Conservation (phyloP, 2,797 vertebrate species). For the Ctenopoma kingsleyae region DNA sequence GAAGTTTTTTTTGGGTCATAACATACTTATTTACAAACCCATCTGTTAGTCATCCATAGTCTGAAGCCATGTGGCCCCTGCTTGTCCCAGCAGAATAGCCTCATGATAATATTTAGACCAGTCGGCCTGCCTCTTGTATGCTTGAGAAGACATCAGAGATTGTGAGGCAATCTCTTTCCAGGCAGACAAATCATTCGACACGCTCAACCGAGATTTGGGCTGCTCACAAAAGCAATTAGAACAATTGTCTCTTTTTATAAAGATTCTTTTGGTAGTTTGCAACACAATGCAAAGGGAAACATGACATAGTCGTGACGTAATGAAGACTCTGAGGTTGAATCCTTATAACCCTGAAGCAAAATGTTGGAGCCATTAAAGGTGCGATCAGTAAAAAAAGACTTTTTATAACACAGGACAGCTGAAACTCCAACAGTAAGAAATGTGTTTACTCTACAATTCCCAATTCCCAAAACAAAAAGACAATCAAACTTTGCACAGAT, state of each 20-base stretch:
- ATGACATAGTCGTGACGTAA: neutral
- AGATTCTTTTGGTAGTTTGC: neutral
- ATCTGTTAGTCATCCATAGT: slow-evolving; percentile 43
- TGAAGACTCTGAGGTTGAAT: neutral
- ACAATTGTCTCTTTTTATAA: slow-evolving; percentile 13
- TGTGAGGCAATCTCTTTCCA: slow-evolving; percentile 41
- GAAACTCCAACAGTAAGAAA: too few species aligned
- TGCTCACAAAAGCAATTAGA: neutral
- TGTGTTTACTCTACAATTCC: too few species aligned
- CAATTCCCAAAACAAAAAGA: too few species aligned
- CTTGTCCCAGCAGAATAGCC: slow-evolving; percentile 43
- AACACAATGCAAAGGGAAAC: slow-evolving; percentile 7
- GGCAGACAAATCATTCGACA: slow-evolving; percentile 43
- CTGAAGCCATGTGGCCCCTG: slow-evolving; percentile 31
- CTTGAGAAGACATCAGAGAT: slow-evolving; percentile 51
- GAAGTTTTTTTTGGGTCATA: slow-evolving; percentile 24
- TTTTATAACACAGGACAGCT: neutral
- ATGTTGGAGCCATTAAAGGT: neutral
- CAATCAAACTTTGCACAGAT: slow-evolving; percentile 26
- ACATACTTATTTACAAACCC: slow-evolving; percentile 49
- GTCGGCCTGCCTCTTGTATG: slow-evolving; percentile 37
- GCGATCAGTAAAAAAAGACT: neutral
- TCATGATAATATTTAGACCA: slow-evolving; percentile 47
- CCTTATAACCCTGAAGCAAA: neutral
- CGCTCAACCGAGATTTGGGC: slow-evolving; percentile 10